Percentiles rank a stretch among this genome's conserved stretches.
phyloP scores from a whole-genome alignment of 2,888 invertebrate species.

The Parnassius mnemosyne region DNA sequence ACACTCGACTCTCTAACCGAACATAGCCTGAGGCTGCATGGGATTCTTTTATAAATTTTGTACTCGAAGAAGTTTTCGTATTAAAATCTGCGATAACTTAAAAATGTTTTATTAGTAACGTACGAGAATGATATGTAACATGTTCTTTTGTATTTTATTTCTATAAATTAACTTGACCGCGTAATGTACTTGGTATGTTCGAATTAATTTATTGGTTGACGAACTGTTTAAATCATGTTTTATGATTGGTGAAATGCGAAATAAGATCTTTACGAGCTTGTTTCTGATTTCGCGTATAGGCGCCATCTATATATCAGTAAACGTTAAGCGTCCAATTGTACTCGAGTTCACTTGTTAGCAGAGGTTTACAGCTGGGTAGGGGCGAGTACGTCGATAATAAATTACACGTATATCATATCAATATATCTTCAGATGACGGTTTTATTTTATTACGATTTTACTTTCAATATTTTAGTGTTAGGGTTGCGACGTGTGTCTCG shows the following conservation, averaged over 20 bases:
- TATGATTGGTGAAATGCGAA: conserved; percentile 56
- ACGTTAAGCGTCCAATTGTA: conserved; percentile 30
- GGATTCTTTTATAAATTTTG: background rate
- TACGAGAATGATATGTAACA: too few species aligned
- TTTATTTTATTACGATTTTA: conserved; percentile 40
- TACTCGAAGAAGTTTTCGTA: background rate
- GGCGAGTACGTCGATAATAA: conserved; percentile 41
- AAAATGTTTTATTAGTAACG: too few species aligned
- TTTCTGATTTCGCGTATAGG: conserved; percentile 49
- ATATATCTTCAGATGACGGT: conserved; percentile 41
- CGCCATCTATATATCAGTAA: conserved; percentile 54
- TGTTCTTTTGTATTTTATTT: too few species aligned
- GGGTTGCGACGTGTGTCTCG: conserved; percentile 31
- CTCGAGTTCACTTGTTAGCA: conserved; percentile 41
- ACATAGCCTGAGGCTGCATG: background rate
- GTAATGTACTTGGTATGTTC: conserved; percentile 13
- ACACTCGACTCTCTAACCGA: conserved; percentile 3
- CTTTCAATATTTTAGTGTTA: conserved; percentile 32
- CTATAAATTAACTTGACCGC: conserved; percentile 2
- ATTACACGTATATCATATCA: conserved; percentile 43
- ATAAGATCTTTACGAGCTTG: conserved; percentile 59
- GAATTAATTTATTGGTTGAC: conserved; percentile 42
- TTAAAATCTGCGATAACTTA: too few species aligned
- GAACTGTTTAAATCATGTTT: conserved; percentile 55
- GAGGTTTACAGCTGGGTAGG: conserved; percentile 43